phyloP scores from a whole-genome alignment of 2,888 invertebrate genomes.

The Synanthedon vespiformis region DNA sequence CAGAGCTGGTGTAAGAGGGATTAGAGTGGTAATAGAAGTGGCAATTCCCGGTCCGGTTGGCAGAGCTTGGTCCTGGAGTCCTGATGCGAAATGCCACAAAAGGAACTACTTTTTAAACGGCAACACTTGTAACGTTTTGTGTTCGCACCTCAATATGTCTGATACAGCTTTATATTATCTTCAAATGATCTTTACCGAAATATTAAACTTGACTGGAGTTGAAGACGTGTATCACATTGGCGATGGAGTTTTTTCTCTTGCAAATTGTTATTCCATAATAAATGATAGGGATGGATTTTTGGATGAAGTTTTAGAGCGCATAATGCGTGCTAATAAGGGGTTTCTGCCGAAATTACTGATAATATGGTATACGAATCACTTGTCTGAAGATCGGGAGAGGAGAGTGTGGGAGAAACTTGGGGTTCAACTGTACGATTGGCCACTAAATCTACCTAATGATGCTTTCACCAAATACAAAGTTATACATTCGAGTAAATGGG shows the following conservation, averaged over 20 bases:
- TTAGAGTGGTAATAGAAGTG: conserved; percentile 87
- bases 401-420: conserved; percentile 62
- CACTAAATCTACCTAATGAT: conserved; percentile 75
- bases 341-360: conserved; percentile 68
- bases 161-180: conserved; percentile 77
- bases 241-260: conserved; percentile 77
- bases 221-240: conserved; percentile 84
- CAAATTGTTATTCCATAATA: conserved; percentile 75
- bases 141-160: conserved; percentile 79
- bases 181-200: conserved; percentile 77
- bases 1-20: conserved; percentile 81
- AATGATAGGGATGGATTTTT: conserved; percentile 81
- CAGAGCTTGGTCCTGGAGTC: conserved; percentile 85
- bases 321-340: conserved; percentile 71
- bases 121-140: conserved; percentile 79
- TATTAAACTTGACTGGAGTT: conserved; percentile 77
- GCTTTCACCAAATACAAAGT: conserved; percentile 78
- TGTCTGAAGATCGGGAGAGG: conserved; percentile 55
- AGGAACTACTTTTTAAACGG: conserved; percentile 17
- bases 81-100: conserved; percentile 53
- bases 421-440: conserved; percentile 80
- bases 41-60: conserved; percentile 89
- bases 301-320: conserved; percentile 69
- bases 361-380: conserved; percentile 78
- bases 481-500: conserved; percentile 84